Base-by-base conservation (phyloP, 2,113 vertebrate species). In the Arvicanthis niloticus region DNA sequence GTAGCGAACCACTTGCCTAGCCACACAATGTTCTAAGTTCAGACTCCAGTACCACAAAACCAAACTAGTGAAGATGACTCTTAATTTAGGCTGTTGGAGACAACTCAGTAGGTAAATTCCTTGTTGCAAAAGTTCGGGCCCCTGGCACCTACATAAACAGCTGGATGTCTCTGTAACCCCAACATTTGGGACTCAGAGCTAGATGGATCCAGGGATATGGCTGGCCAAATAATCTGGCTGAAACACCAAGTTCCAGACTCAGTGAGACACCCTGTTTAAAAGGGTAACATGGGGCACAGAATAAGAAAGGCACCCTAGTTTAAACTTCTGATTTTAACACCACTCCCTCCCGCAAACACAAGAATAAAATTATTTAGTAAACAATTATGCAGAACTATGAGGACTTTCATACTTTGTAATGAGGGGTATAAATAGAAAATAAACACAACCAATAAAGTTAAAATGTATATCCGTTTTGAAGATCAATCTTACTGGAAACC, bases 361-460 rank as follows among this genome's bases (percentile, higher is more conserved):
- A 31, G 48, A 34, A 24, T 17, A 48, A 42, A 21, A 19, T 75
- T 29, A n/a, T n/a, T 62, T 51, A 42, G 21, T 67, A 89, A 95
- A 75, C 22, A 62, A 26, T 60, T 12, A 60, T 34, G 9, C 34
- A 7, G 93, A 75, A n/a, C 40, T 94, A 51, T 34, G 45, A 65
- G 92, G 56, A 80, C 10, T 84, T 51, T 56, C 29, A 70, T 75
- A 29, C 1, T 34, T 31, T 77, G 42, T 5, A 24, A 1, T 65
- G 62, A 1, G n/a, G 1, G 29, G 0, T 73, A 21, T 78, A 91
- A 73, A 45, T 37, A 81, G 29, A 37, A 62, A 29, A 62, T 21
- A 56, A 86, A 82, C 92, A 34, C 37, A 76, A 34, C 29, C 90
- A 93, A 80, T 60, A 15, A 93, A 86, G 77, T 78, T 45, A 76